These are phyloP conservation scores for Deilephila elpenor DNA, from an alignment of 2,888 invertebrate genomes.

Conservation along the genomic window DNA sequence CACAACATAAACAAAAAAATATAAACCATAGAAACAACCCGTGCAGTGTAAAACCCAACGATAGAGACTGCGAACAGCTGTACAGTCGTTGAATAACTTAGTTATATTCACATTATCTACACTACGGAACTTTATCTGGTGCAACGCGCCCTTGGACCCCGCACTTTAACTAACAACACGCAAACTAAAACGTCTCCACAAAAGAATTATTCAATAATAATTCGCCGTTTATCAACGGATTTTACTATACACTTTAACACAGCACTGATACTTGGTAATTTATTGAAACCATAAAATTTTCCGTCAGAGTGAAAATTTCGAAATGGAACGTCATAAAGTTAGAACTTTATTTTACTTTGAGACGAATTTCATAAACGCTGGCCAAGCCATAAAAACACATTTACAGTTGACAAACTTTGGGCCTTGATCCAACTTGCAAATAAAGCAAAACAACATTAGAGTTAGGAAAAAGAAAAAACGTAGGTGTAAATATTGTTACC, in stretches of 20 bases:
- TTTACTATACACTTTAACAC: conserved; percentile 28
- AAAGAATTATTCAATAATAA: conserved; percentile 51
- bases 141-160: conserved; percentile 72
- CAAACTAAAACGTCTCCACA: conserved; percentile 53
- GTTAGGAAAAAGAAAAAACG: conserved; percentile 16
- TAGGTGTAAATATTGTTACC: conserved; percentile 18
- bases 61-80: conserved; percentile 73
- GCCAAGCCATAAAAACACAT: conserved; percentile 20
- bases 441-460: conserved; percentile 20
- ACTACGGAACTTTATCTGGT: conserved; percentile 82
- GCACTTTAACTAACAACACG: conserved; percentile 58
- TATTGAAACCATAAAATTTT: conserved; percentile 39
- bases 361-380: conserved; percentile 13
- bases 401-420: conserved; percentile 9
- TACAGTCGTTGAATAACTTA: conserved; percentile 80
- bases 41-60: conserved; percentile 83
- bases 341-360: conserved; percentile 2
- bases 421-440: conserved; percentile 18
- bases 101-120: conserved; percentile 84
- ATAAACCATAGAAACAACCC: conserved; percentile 69
- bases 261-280: conserved; percentile 1
- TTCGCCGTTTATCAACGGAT: conserved; percentile 67
- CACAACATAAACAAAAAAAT: conserved; percentile 67
- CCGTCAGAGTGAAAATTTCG: conserved; percentile 38
- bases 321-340: conserved; percentile 38